Evolutionary conservation across 2,888 invertebrate genomes (phyloP), one percentile per base, ranked within the genome.

Genomic region (Diaperis boleti): DNA sequence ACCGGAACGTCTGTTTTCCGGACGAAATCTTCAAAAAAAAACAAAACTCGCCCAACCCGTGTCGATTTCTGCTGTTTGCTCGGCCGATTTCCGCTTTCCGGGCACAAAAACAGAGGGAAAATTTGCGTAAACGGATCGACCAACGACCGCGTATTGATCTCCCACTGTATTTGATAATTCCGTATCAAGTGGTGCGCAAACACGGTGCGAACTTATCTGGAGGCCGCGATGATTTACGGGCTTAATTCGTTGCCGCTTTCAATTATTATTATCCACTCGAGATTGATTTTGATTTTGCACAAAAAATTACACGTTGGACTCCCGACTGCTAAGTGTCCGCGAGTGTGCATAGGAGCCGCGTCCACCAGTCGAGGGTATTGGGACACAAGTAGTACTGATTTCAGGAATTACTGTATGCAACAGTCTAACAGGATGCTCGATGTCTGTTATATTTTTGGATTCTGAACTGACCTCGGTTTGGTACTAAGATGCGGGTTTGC

Each of bases 21-120:
- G 33, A 33, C 35, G 52, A 39, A 52, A 37, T 52, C 52, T 52
- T 52, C 37, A 26, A 26, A 26, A 20, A 20, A 26, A 26, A 26
- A 2, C 26, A 26, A 26, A 26, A 26, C 26, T 26, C 26, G 2
- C 26, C 26, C n/a, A n/a, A 26, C 26, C 26, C 6, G 6, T 26
- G 26, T 26, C n/a, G 26, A 26, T 26, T 26, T 26, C 26, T n/a
- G n/a, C 8, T 26, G n/a, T 26, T 26, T 26, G 26, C n/a, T 26
- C 26, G 6, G 26, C 6, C 6, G n/a, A 26, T 26, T 26, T 26
- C 26, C 26, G 6, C 8, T 26, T 26, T 26, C 26, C 26, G 26
- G 26, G 26, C 6, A n/a, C 8, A 26, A 26, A 26, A 26, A 26
- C 26, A 26, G n/a, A 26, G 26, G 8, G 26, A 26, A 26, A 5